Base-by-base conservation (phyloP, 2,888 invertebrate species). In the Trachelus stipa region DNA sequence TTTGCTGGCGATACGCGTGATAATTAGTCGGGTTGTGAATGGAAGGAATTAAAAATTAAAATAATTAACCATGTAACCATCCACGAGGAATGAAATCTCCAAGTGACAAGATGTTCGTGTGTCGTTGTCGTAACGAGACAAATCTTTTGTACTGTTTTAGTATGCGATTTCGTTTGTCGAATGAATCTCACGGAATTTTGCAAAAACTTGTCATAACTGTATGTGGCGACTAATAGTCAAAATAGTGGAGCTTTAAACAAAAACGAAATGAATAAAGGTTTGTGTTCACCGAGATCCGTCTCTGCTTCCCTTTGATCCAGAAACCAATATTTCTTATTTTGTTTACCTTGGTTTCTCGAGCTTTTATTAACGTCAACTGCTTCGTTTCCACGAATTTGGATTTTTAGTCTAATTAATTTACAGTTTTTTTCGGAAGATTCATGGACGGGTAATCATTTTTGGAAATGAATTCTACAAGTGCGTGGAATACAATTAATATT, bases 181-280 rank as follows among this genome's bases (percentile, higher is more conserved):
- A 34, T 30, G 74, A 34, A 74, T 74, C 35, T 35, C 74, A 81
- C 76, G 76, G 77, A 85, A 79, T 85, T 84, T 86, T 83, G 82
- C 82, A 83, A 86, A 56, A 56, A 78, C 79, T 84, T 87, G 83
- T 83, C 85, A 84, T 82, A 85, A 81, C 78, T 86, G 81, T 81
- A 81, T 79, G 81, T 80, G 80, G 83, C 82, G 82, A 83, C 74
- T 82, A 78, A 78, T 82, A 83, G 69, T 82, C 82, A 81, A 83
- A 82, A 81, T 84, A 83, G 79, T 81, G 79, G 79, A 84, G 84
- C 87, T 87, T 86, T 56, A 76, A 79, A 80, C 82, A 82, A 86
- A 83, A 80, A 56, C 56, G 56, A 76, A 78, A 78, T 75, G 81
- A 85, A 85, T 84, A 85, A 85, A 83, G 77, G 79, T 86, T 89